A percentile compares a stretch with the other conserved stretches of the same genome.
Evolutionary conservation across 2,797 vertebrate species (phyloP).

Genomic region (Sorex maritimensis): DNA sequence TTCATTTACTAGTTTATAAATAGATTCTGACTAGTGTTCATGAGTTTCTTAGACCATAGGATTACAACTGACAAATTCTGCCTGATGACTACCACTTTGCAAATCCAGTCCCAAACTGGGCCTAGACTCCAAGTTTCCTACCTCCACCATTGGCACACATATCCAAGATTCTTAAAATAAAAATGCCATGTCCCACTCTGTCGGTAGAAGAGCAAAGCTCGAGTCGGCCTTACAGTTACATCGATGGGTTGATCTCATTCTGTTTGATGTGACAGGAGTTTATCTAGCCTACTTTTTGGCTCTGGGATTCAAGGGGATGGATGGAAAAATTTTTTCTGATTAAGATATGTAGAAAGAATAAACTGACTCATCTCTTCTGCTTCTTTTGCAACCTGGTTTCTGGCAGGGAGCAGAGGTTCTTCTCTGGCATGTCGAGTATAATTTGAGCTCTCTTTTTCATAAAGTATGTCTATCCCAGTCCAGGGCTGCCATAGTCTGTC

Average conservation of each 20-base stretch:
- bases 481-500: too few species aligned
- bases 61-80: slow-evolving; percentile 1
- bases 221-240: neutral
- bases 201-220: neutral
- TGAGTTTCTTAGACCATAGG: neutral
- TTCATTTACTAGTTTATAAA: slow-evolving; percentile 47
- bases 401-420: neutral
- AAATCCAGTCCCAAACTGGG: neutral
- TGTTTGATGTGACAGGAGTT: neutral
- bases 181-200: neutral
- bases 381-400: neutral
- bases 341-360: slow-evolving; percentile 9
- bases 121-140: neutral
- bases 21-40: slow-evolving; percentile 26
- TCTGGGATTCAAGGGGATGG: neutral
- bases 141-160: neutral
- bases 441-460: neutral
- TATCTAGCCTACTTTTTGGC: neutral
- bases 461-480: too few species aligned
- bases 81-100: neutral
- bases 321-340: slow-evolving; percentile 1
- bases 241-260: neutral
- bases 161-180: neutral
- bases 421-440: slow-evolving; percentile 7
- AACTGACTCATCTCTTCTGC: neutral